Percentiles rank a stretch among this genome's conserved stretches.
Evolutionary conservation across 2,888 invertebrate genomes (phyloP).

Genomic region (Heliconius cydno): DNA sequence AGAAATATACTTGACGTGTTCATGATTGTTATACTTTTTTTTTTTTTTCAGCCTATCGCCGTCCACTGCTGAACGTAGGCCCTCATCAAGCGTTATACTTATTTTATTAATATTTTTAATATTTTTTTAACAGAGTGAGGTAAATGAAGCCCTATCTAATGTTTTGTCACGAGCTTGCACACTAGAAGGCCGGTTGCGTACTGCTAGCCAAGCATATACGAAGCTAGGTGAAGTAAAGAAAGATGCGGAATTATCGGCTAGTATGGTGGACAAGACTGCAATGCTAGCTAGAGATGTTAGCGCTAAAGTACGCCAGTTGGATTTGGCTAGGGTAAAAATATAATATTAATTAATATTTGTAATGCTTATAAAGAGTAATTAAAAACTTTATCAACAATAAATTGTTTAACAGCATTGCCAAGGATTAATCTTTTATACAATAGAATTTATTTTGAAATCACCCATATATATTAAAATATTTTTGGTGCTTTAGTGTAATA

Average conservation of each 20-base stretch:
- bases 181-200: slow-evolving; percentile 90
- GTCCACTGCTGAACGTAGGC: no score
- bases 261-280: slow-evolving; percentile 94
- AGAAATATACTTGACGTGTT: slow-evolving; percentile 24
- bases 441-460: no score
- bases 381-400: neutral
- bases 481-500: no score
- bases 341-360: neutral
- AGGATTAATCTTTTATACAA: no score
- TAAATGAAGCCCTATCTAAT: slow-evolving; percentile 87
- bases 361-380: neutral
- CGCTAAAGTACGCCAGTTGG: slow-evolving; percentile 96
- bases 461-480: no score
- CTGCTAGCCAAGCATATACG: slow-evolving; percentile 91
- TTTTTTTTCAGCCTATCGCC: no score
- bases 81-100: no score
- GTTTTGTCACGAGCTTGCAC: slow-evolving; percentile 89
- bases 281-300: slow-evolving; percentile 96
- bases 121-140: slow-evolving; percentile 81
- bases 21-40: slow-evolving; percentile 7
- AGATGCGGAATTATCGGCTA: slow-evolving; percentile 91
- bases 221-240: slow-evolving; percentile 89
- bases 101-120: neutral
- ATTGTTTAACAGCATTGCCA: no score
- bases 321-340: slow-evolving; percentile 91